Percentiles rank a stretch among this genome's conserved stretches.
phyloP scores from a whole-genome alignment of 2,113 vertebrate species.

The Asarcornis scutulata region DNA sequence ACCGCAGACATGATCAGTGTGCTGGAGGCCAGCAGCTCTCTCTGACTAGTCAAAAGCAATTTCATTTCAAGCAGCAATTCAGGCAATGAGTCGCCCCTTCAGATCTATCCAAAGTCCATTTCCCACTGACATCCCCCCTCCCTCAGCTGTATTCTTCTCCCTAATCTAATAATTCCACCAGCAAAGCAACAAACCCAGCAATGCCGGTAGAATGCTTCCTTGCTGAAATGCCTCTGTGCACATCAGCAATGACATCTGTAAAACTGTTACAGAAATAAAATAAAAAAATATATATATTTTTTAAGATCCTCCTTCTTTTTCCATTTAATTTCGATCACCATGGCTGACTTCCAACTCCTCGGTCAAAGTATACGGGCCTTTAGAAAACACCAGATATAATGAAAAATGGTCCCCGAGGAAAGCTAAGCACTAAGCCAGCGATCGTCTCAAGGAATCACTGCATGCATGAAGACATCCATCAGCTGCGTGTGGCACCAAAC shows the following conservation, averaged over 20 bases:
- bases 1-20: not conserved
- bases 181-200: constrained; percentile 14
- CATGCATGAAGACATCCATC: not conserved
- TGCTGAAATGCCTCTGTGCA: not conserved
- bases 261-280: not conserved
- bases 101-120: constrained; percentile 28
- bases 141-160: not conserved
- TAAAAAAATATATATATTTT: not conserved
- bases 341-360: constrained; percentile 31
- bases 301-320: not conserved
- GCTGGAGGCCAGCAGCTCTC: not conserved
- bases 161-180: constrained; percentile 22
- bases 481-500: not conserved
- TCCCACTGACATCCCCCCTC: not conserved
- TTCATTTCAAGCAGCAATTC: constrained; percentile 21
- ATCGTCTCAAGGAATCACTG: constrained; percentile 35
- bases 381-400: constrained; percentile 27
- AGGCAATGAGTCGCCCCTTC: not conserved
- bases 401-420: constrained; percentile 26
- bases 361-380: not conserved
- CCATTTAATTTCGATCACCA: not conserved
- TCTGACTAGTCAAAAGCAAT: not conserved
- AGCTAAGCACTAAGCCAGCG: constrained; percentile 37
- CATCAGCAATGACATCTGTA: not conserved
- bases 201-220: not conserved